Base-by-base conservation (phyloP, 1,140 invertebrate genomes). In the Holcopasites calliopsidis region DNA sequence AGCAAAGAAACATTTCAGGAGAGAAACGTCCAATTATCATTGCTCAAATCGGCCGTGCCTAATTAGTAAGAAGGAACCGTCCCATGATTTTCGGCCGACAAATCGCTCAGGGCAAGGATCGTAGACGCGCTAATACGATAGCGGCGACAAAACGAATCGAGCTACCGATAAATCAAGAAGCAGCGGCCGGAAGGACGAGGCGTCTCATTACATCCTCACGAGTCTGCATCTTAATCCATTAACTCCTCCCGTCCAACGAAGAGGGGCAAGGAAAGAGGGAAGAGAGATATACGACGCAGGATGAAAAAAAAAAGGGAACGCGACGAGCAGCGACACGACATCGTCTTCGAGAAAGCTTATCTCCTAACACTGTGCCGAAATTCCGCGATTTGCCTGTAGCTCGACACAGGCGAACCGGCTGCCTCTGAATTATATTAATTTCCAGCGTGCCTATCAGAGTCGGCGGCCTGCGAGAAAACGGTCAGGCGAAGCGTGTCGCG, bases 401-500 rank as follows among this genome's bases (percentile, higher is more conserved):
- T 2, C 3, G 40, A 21, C 52, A 66, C 62, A 75, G 40, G 31
- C 42, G 31, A 38, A 35, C 18, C 61, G 50, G 26, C 72, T 21
- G 68, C 21, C 38, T 40, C 47, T 42, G 6, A 52, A 47, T 55
- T 71, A 55, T 62, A 71, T 57, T 71, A 76, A 70, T 76, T 62
- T 71, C 47, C 57, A 58, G 47, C 54, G 7, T 16, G 7, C n/a
- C 16, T 38, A 44, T 71, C 69, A 40, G 64, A 2, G 13, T 38
- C 38, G 21, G 31, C 71, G 13, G 28, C 13, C 18, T 21, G 65
- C 11, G 31, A 44, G 55, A 62, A 69, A 77, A 80, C 66, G 68
- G 66, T 82, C 68, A 40, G n/a, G 8, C 64, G 40, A 52, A 52
- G 65, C 49, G 44, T 62, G 52, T 74, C 58, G 72, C 50, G 47